Base-by-base conservation (phyloP, 2,797 vertebrate species). In the Calcarius lapponicus region DNA sequence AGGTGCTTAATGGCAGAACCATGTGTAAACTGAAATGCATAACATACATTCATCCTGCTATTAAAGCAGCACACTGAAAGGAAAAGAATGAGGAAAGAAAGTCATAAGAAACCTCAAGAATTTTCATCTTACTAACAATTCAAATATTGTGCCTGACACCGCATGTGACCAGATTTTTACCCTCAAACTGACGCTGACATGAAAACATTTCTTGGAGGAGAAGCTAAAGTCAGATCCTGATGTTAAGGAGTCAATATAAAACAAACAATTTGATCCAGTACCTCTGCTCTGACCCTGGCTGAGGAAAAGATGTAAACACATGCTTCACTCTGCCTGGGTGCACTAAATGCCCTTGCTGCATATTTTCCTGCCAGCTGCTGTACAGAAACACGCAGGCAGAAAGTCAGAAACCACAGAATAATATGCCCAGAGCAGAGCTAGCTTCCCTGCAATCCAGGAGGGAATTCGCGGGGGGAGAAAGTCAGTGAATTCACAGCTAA, bases 1-100 rank as follows among this genome's bases (percentile, higher is more conserved):
- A 96, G 96, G 92, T 98, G 94, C 80, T 97, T 97, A 96, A 97
- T 95, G 74, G 74, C 79, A 95, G 95, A 97, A 96, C 86, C 85
- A 90, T 40, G 80, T 95, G 93, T 95, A 96, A 97, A 96, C 96
- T 13, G 57, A 94, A 97, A 96, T 78, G 73, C 88, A 91, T 54
- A 95, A 18, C 67, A 86, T 88, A 72, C 91, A 93, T 97, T 96
- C 61, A 32, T 96, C 91, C 75, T 87, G 83, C 87, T 67, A 50
- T 96, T 96, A 97, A 96, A 94, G 65, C 80, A 96, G 70, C 57
- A 24, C 10, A 75, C 64, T 84, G 64, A 80, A 72, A 86, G 32
- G 48, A 56, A 83, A 57, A 54, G 93, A 78, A 82, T 81, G 80
- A 78, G 45, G 56, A 94, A 92, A 85, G 57, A 80, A 96, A 90